Evolutionary conservation across 2,797 vertebrate species (phyloP).

Genomic region (Hylomyscus alleni): DNA sequence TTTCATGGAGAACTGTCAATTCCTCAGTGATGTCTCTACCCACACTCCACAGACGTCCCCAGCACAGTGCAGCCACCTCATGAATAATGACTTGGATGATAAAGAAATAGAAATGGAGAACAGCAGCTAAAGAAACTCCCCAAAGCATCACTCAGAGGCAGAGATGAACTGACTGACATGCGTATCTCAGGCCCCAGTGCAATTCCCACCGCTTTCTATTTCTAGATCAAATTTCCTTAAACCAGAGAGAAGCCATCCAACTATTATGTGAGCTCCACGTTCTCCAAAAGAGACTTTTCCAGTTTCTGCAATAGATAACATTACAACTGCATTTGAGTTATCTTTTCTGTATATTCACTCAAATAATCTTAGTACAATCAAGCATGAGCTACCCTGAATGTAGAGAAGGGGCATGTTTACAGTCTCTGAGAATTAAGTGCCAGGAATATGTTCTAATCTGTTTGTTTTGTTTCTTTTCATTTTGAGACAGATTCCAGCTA

Average conservation of each 20-base stretch:
- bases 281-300: not conserved
- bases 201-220: not conserved
- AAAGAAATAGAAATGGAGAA: not conserved
- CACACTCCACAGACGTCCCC: not conserved
- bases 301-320: slow-evolving; percentile 44
- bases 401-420: not conserved
- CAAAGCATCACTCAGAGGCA: not conserved
- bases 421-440: not conserved
- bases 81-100: not conserved
- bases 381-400: not conserved
- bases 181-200: not conserved
- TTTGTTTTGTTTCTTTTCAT: not conserved
- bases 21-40: not conserved
- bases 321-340: not conserved
- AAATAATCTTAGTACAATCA: slow-evolving; percentile 59
- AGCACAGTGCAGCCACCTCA: not conserved
- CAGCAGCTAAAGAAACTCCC: not conserved
- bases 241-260: not conserved
- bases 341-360: not conserved
- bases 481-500: not conserved
- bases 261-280: not conserved
- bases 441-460: not conserved
- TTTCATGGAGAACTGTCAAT: not conserved
- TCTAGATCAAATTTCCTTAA: slow-evolving; percentile 58
- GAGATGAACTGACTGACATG: fast-evolving